phyloP scores from a whole-genome alignment of 2,797 vertebrate genomes.

The Darevskia nairensis region DNA sequence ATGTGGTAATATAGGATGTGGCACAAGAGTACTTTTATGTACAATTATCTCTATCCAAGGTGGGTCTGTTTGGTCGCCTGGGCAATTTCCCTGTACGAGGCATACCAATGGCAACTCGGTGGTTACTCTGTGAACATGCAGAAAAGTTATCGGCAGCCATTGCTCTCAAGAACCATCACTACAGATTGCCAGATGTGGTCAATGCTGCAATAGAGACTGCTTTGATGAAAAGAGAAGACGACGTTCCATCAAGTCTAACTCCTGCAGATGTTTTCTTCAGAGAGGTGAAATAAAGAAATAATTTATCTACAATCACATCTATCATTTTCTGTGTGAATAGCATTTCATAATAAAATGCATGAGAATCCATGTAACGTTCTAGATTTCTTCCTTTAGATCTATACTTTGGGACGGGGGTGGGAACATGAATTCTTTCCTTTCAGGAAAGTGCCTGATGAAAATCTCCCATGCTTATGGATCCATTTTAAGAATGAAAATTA shows the following conservation, averaged over 20 bases:
- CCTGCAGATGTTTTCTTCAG: conserved; percentile 94
- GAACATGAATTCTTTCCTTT: background rate
- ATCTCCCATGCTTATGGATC: background rate
- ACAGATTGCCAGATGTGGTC: conserved; percentile 85
- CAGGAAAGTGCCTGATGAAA: background rate
- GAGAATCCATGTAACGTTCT: background rate
- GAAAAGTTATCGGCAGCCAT: conserved; percentile 92
- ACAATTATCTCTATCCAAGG: conserved; percentile 74
- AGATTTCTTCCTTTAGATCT: conserved; percentile 5
- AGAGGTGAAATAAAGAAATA: conserved; percentile 81
- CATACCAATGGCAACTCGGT: conserved; percentile 84
- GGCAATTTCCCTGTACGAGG: conserved; percentile 78
- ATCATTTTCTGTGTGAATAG: background rate
- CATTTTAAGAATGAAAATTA: background rate
- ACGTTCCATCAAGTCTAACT: conserved; percentile 86
- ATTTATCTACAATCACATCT: background rate
- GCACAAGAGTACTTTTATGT: conserved; percentile 5
- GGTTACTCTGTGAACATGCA: conserved; percentile 92
- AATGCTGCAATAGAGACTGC: conserved; percentile 84
- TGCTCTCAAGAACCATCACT: conserved; percentile 92
- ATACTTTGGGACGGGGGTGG: background rate
- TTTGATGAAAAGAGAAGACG: conserved; percentile 79
- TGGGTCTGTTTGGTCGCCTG: conserved; percentile 88
- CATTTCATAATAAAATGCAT: background rate
- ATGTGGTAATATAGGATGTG: background rate